Percentiles rank a stretch among this genome's conserved stretches.
Evolutionary conservation across 2,113 vertebrate genomes (phyloP).

Genomic region (Emberiza fucata): DNA sequence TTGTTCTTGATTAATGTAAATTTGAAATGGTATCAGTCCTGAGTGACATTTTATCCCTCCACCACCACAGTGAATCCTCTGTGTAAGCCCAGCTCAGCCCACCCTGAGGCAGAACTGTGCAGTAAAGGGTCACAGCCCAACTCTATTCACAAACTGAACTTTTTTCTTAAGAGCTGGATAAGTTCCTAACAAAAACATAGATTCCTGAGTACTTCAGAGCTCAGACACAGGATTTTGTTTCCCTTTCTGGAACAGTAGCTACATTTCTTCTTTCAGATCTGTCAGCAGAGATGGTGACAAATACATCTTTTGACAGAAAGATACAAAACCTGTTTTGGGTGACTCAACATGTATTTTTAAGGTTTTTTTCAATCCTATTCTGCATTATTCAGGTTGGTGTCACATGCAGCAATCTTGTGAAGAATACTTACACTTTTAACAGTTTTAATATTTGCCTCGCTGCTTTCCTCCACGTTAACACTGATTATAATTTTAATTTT

Average conservation of each 20-base stretch:
- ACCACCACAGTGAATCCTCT: background rate
- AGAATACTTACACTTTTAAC: background rate
- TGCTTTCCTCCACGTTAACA: background rate
- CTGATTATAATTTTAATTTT: constrained; percentile 49
- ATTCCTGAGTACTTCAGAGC: background rate
- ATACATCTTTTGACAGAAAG: background rate
- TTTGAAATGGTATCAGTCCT: background rate
- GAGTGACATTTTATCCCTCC: background rate
- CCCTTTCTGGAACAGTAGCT: background rate
- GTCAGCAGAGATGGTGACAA: background rate
- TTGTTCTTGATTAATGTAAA: background rate
- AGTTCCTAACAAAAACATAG: background rate
- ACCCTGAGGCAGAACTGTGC: background rate
- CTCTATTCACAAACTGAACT: background rate
- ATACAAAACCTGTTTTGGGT: background rate
- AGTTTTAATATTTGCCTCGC: background rate
- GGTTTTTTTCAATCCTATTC: background rate
- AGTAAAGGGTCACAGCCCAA: background rate
- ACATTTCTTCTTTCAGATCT: background rate
- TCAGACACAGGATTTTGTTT: background rate
- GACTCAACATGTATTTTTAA: background rate
- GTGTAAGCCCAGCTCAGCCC: background rate
- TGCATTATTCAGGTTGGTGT: background rate
- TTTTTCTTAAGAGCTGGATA: background rate
- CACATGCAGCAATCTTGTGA: background rate